These are phyloP conservation scores for Pelusios castaneus DNA, from an alignment of 2,113 vertebrate genomes.

Conservation along the genomic window DNA sequence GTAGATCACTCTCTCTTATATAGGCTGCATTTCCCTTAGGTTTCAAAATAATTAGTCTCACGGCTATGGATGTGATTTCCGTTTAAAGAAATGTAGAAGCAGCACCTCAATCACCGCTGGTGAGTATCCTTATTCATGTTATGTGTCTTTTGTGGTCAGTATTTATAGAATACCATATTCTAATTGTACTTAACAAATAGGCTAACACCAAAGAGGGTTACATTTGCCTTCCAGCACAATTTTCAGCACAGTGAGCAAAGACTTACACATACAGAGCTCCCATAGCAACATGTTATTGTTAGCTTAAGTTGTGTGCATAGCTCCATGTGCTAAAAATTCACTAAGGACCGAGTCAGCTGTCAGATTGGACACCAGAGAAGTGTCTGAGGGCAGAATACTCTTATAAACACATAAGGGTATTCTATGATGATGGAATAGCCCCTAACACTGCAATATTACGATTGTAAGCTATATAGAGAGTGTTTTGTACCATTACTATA, in stretches of 20 bases:
- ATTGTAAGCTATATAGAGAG: background rate
- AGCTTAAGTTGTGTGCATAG: slow-evolving; percentile 48
- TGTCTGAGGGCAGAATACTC: slow-evolving; percentile 34
- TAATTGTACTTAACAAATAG: slow-evolving; percentile 60
- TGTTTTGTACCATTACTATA: background rate
- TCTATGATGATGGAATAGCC: background rate
- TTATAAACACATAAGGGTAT: slow-evolving; percentile 10
- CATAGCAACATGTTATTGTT: slow-evolving; percentile 66
- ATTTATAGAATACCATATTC: slow-evolving; percentile 36
- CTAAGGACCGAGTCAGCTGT: slow-evolving; percentile 54
- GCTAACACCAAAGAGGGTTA: slow-evolving; percentile 48
- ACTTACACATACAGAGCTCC: slow-evolving; percentile 20
- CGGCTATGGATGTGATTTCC: slow-evolving; percentile 68
- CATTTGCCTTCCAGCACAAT: slow-evolving; percentile 45
- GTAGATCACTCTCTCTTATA: slow-evolving; percentile 72
- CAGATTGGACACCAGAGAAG: slow-evolving; percentile 5
- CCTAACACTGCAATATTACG: background rate
- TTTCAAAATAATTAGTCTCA: slow-evolving; percentile 77
- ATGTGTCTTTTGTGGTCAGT: slow-evolving; percentile 33
- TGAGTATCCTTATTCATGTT: slow-evolving; percentile 46
- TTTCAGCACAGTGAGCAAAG: slow-evolving; percentile 42
- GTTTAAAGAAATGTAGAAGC: slow-evolving; percentile 63
- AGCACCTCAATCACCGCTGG: slow-evolving; percentile 53
- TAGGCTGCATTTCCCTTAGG: slow-evolving; percentile 74
- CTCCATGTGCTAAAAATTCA: slow-evolving; percentile 60